Percentiles rank a stretch among this genome's conserved stretches.
Evolutionary conservation across 2,113 vertebrate genomes (phyloP).

Genomic region (Aspidoscelis tigris): DNA sequence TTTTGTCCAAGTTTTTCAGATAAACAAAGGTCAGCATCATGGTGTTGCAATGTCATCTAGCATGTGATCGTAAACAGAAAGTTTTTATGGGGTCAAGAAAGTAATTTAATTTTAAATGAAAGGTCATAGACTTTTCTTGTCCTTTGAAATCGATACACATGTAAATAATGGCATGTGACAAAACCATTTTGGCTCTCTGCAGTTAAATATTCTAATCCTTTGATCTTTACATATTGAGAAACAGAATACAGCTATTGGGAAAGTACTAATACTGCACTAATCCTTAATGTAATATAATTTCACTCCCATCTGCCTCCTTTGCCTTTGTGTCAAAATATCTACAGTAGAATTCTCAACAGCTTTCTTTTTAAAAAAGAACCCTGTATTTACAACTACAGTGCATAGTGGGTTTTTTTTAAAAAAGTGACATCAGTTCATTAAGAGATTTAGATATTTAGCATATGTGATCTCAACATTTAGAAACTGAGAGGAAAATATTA

Average conservation of each 20-base stretch:
- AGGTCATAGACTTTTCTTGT: background rate
- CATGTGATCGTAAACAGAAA: background rate
- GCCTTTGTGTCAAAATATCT: background rate
- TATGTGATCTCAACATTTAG: no score
- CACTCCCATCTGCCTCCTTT: background rate
- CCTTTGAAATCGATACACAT: slow-evolving; percentile 9
- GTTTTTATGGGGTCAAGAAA: background rate
- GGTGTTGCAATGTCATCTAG: background rate
- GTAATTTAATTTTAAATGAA: slow-evolving; percentile 12
- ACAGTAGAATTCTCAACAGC: background rate
- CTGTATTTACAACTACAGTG: background rate
- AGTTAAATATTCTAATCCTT: slow-evolving; percentile 34
- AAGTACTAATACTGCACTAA: slow-evolving; percentile 18
- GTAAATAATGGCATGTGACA: slow-evolving; percentile 29
- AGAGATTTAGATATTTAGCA: no score
- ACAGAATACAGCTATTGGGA: slow-evolving; percentile 17
- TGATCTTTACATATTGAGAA: slow-evolving; percentile 29
- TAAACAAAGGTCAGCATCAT: background rate
- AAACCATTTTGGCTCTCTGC: slow-evolving; percentile 6
- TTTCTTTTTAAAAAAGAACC: background rate
- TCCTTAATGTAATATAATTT: slow-evolving; percentile 17
- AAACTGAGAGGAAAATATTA: no score
- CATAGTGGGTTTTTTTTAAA: background rate
- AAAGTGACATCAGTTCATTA: no score
- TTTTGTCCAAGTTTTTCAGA: background rate